phyloP scores from a whole-genome alignment of 2,797 vertebrate genomes.

The Bovichtus variegatus region DNA sequence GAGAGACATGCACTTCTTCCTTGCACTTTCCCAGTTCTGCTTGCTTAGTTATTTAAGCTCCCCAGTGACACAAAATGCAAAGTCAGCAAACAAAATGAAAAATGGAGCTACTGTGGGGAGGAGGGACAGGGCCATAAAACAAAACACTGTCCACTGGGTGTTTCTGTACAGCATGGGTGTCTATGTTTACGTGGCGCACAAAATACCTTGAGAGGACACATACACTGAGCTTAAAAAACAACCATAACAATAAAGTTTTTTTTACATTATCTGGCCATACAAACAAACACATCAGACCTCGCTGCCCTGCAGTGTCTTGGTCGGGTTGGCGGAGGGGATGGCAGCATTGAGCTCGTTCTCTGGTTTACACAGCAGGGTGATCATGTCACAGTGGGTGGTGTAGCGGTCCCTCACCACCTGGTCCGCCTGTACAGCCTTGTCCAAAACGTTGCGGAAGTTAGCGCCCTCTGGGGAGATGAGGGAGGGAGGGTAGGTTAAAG shows the following conservation, averaged over 20 bases:
- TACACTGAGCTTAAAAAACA: background rate
- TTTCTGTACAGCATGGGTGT: conserved; percentile 35
- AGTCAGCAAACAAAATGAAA: conserved; percentile 75
- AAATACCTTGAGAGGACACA: background rate
- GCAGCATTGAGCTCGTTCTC: conserved; percentile 92
- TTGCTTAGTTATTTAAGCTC: conserved; percentile 71
- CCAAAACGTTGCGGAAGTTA: conserved; percentile 90
- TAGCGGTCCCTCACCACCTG: conserved; percentile 95
- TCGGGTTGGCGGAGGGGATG: conserved; percentile 97
- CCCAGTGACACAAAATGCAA: conserved; percentile 62
- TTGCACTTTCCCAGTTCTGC: conserved; percentile 60
- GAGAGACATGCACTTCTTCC: conserved; percentile 37
- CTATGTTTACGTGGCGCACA: conserved; percentile 32
- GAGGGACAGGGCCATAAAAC: conserved; percentile 52
- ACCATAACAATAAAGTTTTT: background rate
- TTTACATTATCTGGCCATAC: background rate
- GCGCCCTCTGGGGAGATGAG: conserved; percentile 86
- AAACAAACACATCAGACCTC: conserved; percentile 85
- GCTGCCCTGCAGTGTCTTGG: conserved; percentile 96
- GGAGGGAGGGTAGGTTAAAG: background rate
- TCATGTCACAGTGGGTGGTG: conserved; percentile 92
- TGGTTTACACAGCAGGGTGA: conserved; percentile 93
- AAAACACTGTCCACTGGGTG: conserved; percentile 50
- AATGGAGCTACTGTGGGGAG: conserved; percentile 62
- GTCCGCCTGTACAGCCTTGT: conserved; percentile 94